These are phyloP conservation scores for Cavia porcellus DNA, from an alignment of 2,113 vertebrate genomes.

Conservation along the genomic window DNA sequence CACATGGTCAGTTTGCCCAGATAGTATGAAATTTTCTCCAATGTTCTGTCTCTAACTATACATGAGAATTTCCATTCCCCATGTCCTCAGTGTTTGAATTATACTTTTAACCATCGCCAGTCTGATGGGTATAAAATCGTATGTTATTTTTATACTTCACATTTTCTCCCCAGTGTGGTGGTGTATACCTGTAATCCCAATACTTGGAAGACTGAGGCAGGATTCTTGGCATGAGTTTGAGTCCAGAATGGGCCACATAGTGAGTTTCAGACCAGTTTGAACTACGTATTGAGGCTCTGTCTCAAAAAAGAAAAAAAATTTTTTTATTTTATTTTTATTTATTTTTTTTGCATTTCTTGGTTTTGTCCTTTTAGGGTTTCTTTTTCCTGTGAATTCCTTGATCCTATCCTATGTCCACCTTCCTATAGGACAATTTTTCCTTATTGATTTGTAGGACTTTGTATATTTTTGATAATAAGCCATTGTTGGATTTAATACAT, in stretches of 20 bases:
- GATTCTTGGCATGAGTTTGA: background rate
- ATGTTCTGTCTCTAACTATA: background rate
- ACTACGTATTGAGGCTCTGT: background rate
- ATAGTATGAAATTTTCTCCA: constrained; percentile 22
- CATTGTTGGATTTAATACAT: constrained; percentile 12
- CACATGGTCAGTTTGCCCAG: background rate
- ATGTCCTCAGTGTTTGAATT: background rate
- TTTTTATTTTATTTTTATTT: too few relatives aligned
- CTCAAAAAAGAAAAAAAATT: background rate
- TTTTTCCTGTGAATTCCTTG: constrained; percentile 16
- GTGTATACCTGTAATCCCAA: background rate
- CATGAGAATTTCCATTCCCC: background rate
- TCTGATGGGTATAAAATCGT: background rate
- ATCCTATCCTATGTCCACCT: background rate
- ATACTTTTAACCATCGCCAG: background rate
- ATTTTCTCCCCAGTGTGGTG: background rate
- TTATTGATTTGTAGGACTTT: constrained; percentile 27
- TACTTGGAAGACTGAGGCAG: background rate
- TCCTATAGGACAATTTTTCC: background rate
- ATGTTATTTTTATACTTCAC: background rate
- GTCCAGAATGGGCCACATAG: background rate
- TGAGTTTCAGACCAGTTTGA: background rate
- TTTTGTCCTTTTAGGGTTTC: background rate
- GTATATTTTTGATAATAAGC: background rate
- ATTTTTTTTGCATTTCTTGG: background rate